phyloP scores from a whole-genome alignment of 1,140 invertebrate genomes.

The Euura lappo region DNA sequence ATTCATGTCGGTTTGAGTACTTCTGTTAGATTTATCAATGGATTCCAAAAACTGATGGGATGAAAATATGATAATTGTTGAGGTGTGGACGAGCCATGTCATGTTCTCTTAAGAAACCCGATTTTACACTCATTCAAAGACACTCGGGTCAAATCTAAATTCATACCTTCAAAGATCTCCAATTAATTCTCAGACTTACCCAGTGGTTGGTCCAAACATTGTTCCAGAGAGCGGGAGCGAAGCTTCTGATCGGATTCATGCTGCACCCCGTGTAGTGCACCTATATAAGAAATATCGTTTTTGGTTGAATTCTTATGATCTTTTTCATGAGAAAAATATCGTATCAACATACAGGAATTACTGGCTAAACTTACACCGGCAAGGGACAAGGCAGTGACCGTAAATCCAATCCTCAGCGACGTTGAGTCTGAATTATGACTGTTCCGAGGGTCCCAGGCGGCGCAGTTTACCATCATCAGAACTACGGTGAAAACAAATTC shows the following conservation, averaged over 20 bases:
- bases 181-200: slow-evolving; percentile 55
- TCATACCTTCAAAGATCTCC: no score
- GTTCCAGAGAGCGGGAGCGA: slow-evolving; percentile 77
- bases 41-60: no score
- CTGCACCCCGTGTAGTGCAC: slow-evolving; percentile 74
- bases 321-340: slow-evolving; percentile 8
- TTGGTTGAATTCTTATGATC: no score
- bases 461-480: slow-evolving; percentile 68
- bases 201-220: slow-evolving; percentile 71
- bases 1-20: no score
- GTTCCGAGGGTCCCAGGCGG: slow-evolving; percentile 70
- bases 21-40: no score
- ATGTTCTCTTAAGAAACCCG: no score
- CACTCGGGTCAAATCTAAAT: no score
- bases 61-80: no score
- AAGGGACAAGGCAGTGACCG: slow-evolving; percentile 67
- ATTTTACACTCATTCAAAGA: no score
- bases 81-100: no score
- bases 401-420: slow-evolving; percentile 69
- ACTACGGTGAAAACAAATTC: slow-evolving; percentile 67
- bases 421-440: slow-evolving; percentile 63
- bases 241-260: slow-evolving; percentile 82
- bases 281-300: slow-evolving; percentile 19
- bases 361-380: slow-evolving; percentile 52
- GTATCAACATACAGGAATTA: neutral